These are phyloP conservation scores for Netelia fuscicornis DNA, from an alignment of 2,888 invertebrate species.

Conservation along the genomic window DNA sequence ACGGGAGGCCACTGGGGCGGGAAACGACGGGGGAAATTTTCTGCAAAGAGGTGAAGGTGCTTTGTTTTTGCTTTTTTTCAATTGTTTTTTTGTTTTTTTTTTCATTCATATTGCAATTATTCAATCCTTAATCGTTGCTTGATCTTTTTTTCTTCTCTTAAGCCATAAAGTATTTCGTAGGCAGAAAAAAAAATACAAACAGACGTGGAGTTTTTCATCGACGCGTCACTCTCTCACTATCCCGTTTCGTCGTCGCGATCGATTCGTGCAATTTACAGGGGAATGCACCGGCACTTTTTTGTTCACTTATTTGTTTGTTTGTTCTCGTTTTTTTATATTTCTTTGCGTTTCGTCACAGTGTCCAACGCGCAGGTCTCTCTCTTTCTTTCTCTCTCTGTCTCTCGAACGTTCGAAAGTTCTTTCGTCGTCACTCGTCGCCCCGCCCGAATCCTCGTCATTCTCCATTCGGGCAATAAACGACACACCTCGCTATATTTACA, in stretches of 20 bases:
- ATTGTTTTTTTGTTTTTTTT: constrained; percentile 63
- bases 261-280: constrained; percentile 66
- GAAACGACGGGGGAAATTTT: constrained; percentile 57
- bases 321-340: not conserved
- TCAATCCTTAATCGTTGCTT: constrained; percentile 72
- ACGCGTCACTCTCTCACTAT: constrained; percentile 38
- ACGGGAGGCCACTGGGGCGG: constrained; percentile 48
- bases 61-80: constrained; percentile 65
- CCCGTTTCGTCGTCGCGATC: constrained; percentile 38
- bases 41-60: constrained; percentile 79
- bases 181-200: constrained; percentile 52
- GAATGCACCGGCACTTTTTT: constrained; percentile 58
- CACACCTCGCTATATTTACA: constrained; percentile 57
- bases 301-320: constrained; percentile 2
- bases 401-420: constrained; percentile 13
- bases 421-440: not conserved
- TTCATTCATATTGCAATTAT: constrained; percentile 81
- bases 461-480: constrained; percentile 31
- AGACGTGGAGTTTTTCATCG: constrained; percentile 48
- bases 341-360: constrained; percentile 37
- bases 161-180: constrained; percentile 71
- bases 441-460: constrained; percentile 15
- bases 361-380: constrained; percentile 21
- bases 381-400: not conserved
- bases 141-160: constrained; percentile 55